phyloP scores from a whole-genome alignment of 2,113 vertebrate genomes.

The Cryptomyrus ogoouensis region DNA sequence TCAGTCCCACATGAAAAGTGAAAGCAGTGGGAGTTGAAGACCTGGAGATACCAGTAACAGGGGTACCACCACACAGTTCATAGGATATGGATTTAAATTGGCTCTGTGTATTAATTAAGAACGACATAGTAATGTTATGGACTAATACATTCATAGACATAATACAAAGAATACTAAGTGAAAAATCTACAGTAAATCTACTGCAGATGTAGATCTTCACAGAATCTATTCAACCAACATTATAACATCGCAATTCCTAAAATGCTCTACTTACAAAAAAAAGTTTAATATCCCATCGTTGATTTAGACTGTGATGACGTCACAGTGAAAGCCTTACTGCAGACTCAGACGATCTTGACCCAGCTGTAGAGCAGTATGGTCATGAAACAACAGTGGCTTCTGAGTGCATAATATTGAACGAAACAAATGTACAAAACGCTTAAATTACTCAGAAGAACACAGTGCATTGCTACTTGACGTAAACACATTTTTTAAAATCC shows the following conservation, averaged over 20 bases:
- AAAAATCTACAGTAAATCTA: background rate
- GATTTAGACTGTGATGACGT: background rate
- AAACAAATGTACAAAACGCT: slow-evolving; percentile 1
- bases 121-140: background rate
- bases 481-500: background rate
- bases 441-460: background rate
- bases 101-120: background rate
- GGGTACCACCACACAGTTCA: background rate
- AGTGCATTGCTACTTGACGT: slow-evolving; percentile 7
- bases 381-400: background rate
- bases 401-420: background rate
- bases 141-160: background rate
- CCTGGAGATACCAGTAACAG: background rate
- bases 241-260: background rate
- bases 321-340: background rate
- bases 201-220: background rate
- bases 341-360: background rate
- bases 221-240: background rate
- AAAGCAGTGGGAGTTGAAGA: background rate
- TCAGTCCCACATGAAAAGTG: background rate
- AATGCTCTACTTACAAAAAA: background rate
- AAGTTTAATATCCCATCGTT: background rate
- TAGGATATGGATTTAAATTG: background rate
- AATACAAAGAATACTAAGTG: background rate
- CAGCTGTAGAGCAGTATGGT: background rate